Conservation (phyloP, 2,797 vertebrate genomes). For the Vultur gryphus region DNA sequence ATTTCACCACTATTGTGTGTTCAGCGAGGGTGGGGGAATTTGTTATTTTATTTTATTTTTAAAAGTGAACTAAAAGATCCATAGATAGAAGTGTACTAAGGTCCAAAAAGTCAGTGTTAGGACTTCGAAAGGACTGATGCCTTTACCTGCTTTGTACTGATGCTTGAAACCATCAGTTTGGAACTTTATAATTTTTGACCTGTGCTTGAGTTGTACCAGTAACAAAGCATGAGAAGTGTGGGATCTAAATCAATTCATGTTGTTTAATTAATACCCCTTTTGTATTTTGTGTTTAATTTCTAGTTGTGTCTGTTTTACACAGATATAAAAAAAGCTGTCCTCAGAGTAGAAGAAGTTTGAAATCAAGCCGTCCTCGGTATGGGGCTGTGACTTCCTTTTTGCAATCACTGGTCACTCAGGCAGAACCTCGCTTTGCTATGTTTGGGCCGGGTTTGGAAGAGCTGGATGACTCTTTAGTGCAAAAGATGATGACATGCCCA, state of each 20-base stretch:
- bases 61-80: not conserved
- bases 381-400: slow-evolving; percentile 84
- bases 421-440: slow-evolving; percentile 92
- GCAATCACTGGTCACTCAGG: slow-evolving; percentile 81
- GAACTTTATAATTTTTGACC: not conserved
- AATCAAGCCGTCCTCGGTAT: slow-evolving; percentile 75
- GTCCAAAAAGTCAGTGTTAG: not conserved
- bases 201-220: not conserved
- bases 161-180: not conserved
- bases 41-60: not conserved
- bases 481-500: slow-evolving; percentile 84
- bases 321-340: slow-evolving; percentile 91
- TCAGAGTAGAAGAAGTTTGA: slow-evolving; percentile 77
- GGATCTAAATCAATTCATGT: not conserved
- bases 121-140: not conserved
- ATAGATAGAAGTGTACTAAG: not conserved
- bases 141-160: not conserved
- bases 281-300: slow-evolving; percentile 47
- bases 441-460: slow-evolving; percentile 94
- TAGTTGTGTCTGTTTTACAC: slow-evolving; percentile 61
- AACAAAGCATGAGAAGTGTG: not conserved
- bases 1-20: not conserved
- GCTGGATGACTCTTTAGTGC: slow-evolving; percentile 87
- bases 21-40: not conserved
- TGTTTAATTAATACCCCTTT: not conserved